phyloP scores from a whole-genome alignment of 2,888 invertebrate genomes.

The Synergus umbraculus region DNA sequence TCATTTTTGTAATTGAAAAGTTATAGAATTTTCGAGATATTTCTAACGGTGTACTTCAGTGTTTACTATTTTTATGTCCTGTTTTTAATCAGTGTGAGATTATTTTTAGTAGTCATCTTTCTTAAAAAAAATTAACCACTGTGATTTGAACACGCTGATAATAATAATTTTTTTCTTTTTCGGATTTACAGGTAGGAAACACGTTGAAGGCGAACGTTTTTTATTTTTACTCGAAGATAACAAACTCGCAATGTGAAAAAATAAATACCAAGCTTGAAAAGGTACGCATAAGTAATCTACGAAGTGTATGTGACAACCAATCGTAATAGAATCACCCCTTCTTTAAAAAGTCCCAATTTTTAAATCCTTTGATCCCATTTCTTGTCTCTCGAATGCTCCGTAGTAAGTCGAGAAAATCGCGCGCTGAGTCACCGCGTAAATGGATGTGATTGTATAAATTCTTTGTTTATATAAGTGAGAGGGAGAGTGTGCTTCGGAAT shows the following conservation, averaged over 20 bases:
- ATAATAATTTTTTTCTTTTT: not conserved
- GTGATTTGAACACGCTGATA: not conserved
- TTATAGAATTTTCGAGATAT: too few species aligned
- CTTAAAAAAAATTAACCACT: not conserved
- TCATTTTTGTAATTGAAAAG: too few species aligned
- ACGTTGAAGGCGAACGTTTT: conserved; percentile 7
- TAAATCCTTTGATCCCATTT: not conserved
- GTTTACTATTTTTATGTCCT: not conserved
- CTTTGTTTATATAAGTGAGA: conserved; percentile 50
- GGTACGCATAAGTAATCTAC: conserved; percentile 26
- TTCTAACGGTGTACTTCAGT: not conserved
- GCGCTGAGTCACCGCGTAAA: conserved; percentile 47
- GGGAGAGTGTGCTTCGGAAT: conserved; percentile 44
- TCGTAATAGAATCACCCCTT: not conserved
- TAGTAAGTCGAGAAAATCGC: conserved; percentile 41
- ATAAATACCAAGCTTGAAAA: conserved; percentile 33
- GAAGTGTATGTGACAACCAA: conserved; percentile 29
- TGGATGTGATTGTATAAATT: conserved; percentile 55
- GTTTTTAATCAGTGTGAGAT: not conserved
- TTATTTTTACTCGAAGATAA: conserved; percentile 31
- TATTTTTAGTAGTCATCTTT: not conserved
- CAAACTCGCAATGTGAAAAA: conserved; percentile 1
- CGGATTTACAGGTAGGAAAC: not conserved
- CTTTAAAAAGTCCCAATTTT: conserved; percentile 12
- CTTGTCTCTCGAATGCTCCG: not conserved